Conservation (phyloP, 1,140 invertebrate species). For the Drosophila suzukii region DNA sequence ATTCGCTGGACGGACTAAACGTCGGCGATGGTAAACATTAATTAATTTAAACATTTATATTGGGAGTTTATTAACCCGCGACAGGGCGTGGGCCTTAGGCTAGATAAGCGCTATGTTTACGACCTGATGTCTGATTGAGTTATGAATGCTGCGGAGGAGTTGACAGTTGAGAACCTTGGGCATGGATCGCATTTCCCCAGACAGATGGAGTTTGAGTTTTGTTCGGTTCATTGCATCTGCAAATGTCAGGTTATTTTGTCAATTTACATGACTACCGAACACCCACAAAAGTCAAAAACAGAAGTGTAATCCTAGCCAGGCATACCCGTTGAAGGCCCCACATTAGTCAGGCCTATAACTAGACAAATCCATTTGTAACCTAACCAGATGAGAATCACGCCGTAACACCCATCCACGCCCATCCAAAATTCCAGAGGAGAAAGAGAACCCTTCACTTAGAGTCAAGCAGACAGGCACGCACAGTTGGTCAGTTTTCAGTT, state of each 20-base stretch:
- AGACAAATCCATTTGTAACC: conserved; percentile 57
- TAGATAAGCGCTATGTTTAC: conserved; percentile 55
- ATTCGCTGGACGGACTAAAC: conserved; percentile 15
- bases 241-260: conserved; percentile 34
- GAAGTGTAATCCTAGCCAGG: conserved; percentile 18
- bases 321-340: conserved; percentile 4
- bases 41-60: conserved; percentile 81
- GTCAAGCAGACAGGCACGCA: conserved; percentile 37
- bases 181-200: conserved; percentile 22
- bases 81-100: conserved; percentile 22
- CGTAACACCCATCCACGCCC: conserved; percentile 39
- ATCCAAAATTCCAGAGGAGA: conserved; percentile 15
- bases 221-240: neutral
- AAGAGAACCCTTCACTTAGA: conserved; percentile 33
- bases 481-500: conserved; percentile 59
- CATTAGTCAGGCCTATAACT: conserved; percentile 70
- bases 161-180: conserved; percentile 26
- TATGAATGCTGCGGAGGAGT: conserved; percentile 56
- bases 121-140: conserved; percentile 58
- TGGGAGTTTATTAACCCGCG: conserved; percentile 68
- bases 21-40: conserved; percentile 69
- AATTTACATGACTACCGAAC: conserved; percentile 44
- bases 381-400: conserved; percentile 52
- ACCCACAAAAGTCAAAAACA: conserved; percentile 27
- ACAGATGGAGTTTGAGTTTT: neutral